A percentile compares a stretch with the other conserved stretches of the same genome.
These are phyloP conservation scores for Lithophane leautieri DNA, from an alignment of 2,888 invertebrate species.

Conservation along the genomic window DNA sequence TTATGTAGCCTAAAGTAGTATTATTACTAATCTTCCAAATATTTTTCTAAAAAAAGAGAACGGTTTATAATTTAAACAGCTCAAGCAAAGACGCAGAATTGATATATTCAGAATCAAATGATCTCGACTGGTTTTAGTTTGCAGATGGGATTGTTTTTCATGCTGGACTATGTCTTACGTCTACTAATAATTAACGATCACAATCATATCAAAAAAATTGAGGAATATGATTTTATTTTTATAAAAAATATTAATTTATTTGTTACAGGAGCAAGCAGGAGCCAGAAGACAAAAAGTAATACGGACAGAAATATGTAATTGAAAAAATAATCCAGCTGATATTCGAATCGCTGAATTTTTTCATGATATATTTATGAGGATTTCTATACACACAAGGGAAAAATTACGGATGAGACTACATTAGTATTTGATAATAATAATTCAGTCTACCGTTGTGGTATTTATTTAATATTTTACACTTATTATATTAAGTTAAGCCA, in stretches of 20 bases:
- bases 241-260: not conserved
- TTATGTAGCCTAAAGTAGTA: not conserved
- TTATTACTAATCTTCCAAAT: not conserved
- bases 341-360: no score
- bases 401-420: not conserved
- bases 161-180: not conserved
- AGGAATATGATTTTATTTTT: not conserved
- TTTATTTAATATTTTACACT: not conserved
- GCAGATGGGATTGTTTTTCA: not conserved
- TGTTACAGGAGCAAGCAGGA: conserved; percentile 37
- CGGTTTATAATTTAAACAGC: not conserved
- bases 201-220: not conserved
- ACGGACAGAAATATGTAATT: not conserved
- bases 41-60: not conserved
- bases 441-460: no score
- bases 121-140: not conserved
- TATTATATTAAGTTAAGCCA: not conserved
- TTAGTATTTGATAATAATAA: not conserved
- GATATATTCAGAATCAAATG: no score
- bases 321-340: not conserved
- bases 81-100: not conserved
- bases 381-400: not conserved
- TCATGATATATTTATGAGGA: not conserved
- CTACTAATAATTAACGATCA: not conserved
- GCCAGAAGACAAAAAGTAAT: conserved; percentile 14